Evolutionary conservation across 2,113 vertebrate genomes (phyloP).

Genomic region (Heterocephalus glaber): DNA sequence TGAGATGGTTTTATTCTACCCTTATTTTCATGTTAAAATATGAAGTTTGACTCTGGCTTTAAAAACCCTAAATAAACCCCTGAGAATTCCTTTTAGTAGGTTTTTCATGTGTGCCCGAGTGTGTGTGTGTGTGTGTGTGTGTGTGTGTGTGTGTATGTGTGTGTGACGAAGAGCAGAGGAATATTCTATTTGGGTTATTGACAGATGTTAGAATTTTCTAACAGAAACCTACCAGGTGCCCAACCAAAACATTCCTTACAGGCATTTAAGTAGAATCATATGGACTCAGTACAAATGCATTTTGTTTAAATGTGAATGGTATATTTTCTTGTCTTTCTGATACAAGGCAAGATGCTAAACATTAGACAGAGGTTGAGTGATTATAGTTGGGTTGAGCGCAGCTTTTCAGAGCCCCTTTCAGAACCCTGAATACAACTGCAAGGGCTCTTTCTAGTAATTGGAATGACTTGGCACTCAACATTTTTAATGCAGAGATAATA

Average conservation of each 20-base stretch:
- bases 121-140: not conserved
- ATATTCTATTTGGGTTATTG: slow-evolving; percentile 38
- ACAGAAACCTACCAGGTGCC: slow-evolving; percentile 32
- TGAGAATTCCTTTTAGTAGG: not conserved
- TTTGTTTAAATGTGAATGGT: slow-evolving; percentile 5
- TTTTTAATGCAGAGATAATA: slow-evolving; percentile 30
- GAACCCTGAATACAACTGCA: not conserved
- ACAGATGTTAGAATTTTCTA: slow-evolving; percentile 50
- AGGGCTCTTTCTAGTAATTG: slow-evolving; percentile 1
- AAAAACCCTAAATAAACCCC: slow-evolving; percentile 1
- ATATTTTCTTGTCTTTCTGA: slow-evolving; percentile 57
- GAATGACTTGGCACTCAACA: slow-evolving; percentile 23
- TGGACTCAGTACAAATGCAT: slow-evolving; percentile 30
- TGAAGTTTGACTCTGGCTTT: slow-evolving; percentile 31
- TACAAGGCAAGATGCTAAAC: slow-evolving; percentile 24
- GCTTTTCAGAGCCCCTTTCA: not conserved
- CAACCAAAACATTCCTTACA: slow-evolving; percentile 1
- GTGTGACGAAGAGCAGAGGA: not conserved
- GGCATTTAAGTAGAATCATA: slow-evolving; percentile 48
- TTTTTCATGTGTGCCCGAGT: not conserved
- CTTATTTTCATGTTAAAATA: slow-evolving; percentile 57
- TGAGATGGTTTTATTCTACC: not conserved
- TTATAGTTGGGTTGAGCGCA: not conserved
- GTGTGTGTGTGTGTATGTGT: not conserved
- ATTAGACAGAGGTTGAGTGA: not conserved